Evolutionary conservation across 2,888 invertebrate species (phyloP), one percentile per base, ranked within the genome.

Genomic region (Oscheius myriophilus): DNA sequence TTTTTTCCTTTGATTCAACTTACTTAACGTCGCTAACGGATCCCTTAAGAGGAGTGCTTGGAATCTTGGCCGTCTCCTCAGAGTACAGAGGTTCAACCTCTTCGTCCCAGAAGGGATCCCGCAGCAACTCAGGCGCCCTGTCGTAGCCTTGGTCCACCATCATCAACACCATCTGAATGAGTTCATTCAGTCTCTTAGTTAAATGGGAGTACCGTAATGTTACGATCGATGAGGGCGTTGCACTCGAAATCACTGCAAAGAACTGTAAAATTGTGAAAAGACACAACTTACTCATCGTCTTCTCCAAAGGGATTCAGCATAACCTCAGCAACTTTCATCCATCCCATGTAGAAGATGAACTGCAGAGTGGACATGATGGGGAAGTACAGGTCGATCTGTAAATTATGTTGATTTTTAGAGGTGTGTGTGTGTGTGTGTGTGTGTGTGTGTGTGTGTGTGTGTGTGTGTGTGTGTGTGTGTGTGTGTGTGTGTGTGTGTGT

Each of bases 271-370:
- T 6, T 26, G 55, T 12, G 33, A 39, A 33, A 39, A 39, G 18
- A 12, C 25, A 18, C 12, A 4, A 49, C 46, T 46, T 26, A 61
- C 61, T 80, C 80, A 54, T 79, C 80, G 52, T 80, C 79, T 65
- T 81, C 81, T 52, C 81, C 81, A 69, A 81, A 81, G 23, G 81
- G 81, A 49, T 81, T 81, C 51, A 81, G 45, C 77, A 81, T 79
- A n/a, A 76, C 78, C 54, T 81, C 81, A 16, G 81, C 81, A 6
- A 81, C 81, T 71, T 84, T 84, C 78, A 83, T 81, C 84, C 84
- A 84, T 49, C 84, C 84, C 75, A 84, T 83, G 64, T 83, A 84
- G 70, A 84, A 84, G 11, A 84, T 75, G 55, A 84, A 84, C 67
- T 84, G 84, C 12, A 84, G 75, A 21, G 82, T 82, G 26, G 82